Conservation (phyloP, 2,113 vertebrate species). For the Nothobranchius furzeri region DNA sequence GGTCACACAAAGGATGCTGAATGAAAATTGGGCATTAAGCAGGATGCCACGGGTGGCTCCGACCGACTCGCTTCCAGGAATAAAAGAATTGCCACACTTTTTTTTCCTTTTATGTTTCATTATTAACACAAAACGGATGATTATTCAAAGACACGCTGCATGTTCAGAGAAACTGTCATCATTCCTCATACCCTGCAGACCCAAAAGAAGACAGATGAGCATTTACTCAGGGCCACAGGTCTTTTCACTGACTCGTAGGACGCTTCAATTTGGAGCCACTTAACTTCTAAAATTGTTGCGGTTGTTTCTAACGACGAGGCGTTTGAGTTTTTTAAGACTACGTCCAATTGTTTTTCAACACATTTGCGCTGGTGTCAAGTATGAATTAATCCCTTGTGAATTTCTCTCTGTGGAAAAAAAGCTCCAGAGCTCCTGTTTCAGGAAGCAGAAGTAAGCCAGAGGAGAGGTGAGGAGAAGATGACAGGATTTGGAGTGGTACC, state of each 20-base stretch:
- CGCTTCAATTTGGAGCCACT: conserved; percentile 73
- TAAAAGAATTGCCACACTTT: conserved; percentile 38
- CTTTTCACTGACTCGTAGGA: conserved; percentile 65
- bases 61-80: conserved; percentile 68
- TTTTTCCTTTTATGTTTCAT: conserved; percentile 43
- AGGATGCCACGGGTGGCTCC: conserved; percentile 64
- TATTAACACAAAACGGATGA: conserved; percentile 63
- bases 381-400: too few relatives aligned
- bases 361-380: too few relatives aligned
- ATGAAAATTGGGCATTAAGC: conserved; percentile 78
- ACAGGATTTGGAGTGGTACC: too few relatives aligned
- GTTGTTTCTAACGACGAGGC: conserved; percentile 57
- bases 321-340: conserved; percentile 40
- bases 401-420: too few relatives aligned
- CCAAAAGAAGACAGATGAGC: conserved; percentile 56
- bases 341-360: too few relatives aligned
- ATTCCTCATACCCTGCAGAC: conserved; percentile 66
- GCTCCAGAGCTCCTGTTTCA: too few relatives aligned
- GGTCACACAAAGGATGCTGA: conserved; percentile 76
- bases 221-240: conserved; percentile 59
- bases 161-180: conserved; percentile 59
- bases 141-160: conserved; percentile 68
- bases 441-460: too few relatives aligned
- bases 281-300: conserved; percentile 58
- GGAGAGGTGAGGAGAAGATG: too few relatives aligned